phyloP scores from a whole-genome alignment of 2,113 vertebrate species.

The Sapayoa aenigma region DNA sequence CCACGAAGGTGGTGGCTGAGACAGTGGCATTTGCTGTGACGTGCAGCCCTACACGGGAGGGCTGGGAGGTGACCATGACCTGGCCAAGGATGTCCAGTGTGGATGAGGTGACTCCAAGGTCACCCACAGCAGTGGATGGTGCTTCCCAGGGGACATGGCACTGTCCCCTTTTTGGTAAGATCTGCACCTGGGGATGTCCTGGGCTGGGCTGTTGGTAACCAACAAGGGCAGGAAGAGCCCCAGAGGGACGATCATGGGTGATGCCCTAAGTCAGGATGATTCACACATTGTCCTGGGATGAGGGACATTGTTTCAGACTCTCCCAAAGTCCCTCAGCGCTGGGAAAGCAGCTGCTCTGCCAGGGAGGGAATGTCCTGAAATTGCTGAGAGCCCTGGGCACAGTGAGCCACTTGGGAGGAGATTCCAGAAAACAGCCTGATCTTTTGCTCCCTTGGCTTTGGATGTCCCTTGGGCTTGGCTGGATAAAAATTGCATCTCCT shows the following conservation, averaged over 20 bases:
- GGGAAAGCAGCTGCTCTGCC: neutral
- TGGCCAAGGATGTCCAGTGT: accelerated
- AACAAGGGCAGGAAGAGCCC: neutral
- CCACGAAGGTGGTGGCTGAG: neutral
- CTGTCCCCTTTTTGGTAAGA: neutral
- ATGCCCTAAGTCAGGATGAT: neutral
- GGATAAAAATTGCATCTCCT: neutral
- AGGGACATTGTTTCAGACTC: neutral
- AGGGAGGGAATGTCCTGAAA: neutral
- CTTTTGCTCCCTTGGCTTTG: neutral
- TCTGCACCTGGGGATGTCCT: neutral
- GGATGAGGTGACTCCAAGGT: neutral
- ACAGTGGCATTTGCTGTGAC: neutral
- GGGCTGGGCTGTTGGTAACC: neutral
- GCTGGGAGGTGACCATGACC: accelerated
- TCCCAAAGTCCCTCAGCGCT: neutral
- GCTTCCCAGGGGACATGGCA: neutral
- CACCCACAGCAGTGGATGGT: neutral
- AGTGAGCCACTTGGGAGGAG: accelerated
- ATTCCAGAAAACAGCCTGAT: neutral
- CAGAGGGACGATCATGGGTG: accelerated
- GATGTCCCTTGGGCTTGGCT: neutral
- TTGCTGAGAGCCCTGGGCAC: neutral
- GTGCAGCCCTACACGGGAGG: neutral
- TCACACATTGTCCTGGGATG: accelerated